Conservation (phyloP, 1,140 invertebrate species). For the Apis mellifera region Amel_HAv3.1 CM009931.2:24049501-24050000, state of each 20-base stretch:
- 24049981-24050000: conserved; percentile 30
- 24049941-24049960: neutral
- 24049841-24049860: neutral
- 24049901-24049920: neutral
- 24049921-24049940: neutral
- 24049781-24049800: neutral
- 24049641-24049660: neutral
- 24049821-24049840: neutral
- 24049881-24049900: neutral
- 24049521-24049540: conserved; percentile 52
- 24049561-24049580: neutral
- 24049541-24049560: neutral
- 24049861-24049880: too few relatives aligned
- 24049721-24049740: conserved; percentile 32
- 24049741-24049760: neutral
- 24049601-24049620: conserved; percentile 33
- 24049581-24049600: conserved; percentile 24
- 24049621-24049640: conserved; percentile 6
- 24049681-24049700: conserved; percentile 3
- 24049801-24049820: neutral
- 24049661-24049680: neutral
- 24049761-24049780: neutral
- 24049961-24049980: neutral
- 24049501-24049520: neutral
- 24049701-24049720: conserved; percentile 21